phyloP scores from a whole-genome alignment of 2,888 invertebrate genomes.

The Chaitophorus viminalis region DNA sequence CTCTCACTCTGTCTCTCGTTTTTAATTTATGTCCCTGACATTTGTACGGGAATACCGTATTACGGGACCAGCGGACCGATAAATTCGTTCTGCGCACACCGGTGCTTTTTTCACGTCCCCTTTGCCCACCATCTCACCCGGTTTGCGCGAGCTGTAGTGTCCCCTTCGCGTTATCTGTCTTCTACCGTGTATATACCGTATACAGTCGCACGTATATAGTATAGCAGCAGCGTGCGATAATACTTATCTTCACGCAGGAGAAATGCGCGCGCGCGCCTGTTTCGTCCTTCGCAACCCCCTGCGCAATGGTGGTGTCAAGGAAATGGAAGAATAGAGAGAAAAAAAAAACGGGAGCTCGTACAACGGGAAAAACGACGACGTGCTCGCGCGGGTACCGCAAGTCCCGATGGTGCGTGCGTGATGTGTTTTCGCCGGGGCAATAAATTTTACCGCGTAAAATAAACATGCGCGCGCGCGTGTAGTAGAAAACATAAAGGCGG shows the following conservation, averaged over 20 bases:
- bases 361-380: too few relatives aligned
- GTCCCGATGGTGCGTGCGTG: constrained; percentile 41
- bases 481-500: constrained; percentile 29
- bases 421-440: constrained; percentile 1
- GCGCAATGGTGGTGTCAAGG: too few relatives aligned
- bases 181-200: constrained; percentile 35
- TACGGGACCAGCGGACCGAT: constrained; percentile 61
- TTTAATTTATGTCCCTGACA: constrained; percentile 61
- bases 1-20: not conserved
- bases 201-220: not conserved
- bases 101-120: constrained; percentile 47
- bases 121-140: not conserved
- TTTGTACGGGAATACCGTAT: constrained; percentile 62
- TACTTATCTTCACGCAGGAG: constrained; percentile 56
- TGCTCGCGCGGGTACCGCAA: constrained; percentile 39
- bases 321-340: not conserved
- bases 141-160: not conserved
- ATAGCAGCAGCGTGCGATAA: not conserved
- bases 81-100: constrained; percentile 59
- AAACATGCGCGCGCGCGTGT: too few relatives aligned
- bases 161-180: constrained; percentile 57
- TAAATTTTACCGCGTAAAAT: constrained; percentile 49
- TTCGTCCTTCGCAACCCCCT: not conserved
- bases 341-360: not conserved
- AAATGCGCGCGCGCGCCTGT: not conserved